Base-by-base conservation (phyloP, 2,888 invertebrate genomes). In the Stenolophus ochropezus region DNA sequence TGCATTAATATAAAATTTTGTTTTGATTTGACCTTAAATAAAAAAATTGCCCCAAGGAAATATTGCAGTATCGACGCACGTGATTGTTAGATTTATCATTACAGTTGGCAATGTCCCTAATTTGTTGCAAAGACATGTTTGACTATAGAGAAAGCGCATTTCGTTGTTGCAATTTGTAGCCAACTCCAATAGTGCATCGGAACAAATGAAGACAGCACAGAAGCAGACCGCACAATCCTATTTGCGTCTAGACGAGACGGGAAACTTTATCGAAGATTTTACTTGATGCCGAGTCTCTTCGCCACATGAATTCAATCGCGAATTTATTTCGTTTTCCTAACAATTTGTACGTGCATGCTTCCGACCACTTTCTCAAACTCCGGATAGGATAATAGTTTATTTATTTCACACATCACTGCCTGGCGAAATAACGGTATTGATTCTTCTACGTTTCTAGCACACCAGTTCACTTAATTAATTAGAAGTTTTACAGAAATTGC, bases 181-280 rank as follows among this genome's bases (percentile, higher is more conserved):
- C 8, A 6, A 56, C 20, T 56, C 56, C 56, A 56, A 21, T 18
- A 56, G 20, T 56, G 56, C 21, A 21, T 21, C 8, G 21, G 56
- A 56, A 61, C 61, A 61, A 61, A 61, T 61, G 61, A 61, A 61
- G 61, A 61, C 61, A 61, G 25, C 61, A 25, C 61, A 61, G 56
- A 61, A 25, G 25, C 61, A 61, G 61, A 56, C 56, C 61, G 23
- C 61, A 61, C 61, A 61, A 61, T 61, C 61, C 61, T 61, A 61
- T 61, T 61, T 61, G 61, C 25, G 61, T 61, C 61, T 61, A 61
- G 61, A 61, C 56, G 16, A 56, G 56, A 56, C 56, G 56, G 56
- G 56, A 56, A 56, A 56, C 56, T 56, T 56, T 56, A 56, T 56
- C 56, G 56, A 56, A 56, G 56, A 56, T 56, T 56, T 56, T 56